These are phyloP conservation scores for Tipula vernalis DNA, from an alignment of 2,888 invertebrate genomes.

Conservation along the genomic window DNA sequence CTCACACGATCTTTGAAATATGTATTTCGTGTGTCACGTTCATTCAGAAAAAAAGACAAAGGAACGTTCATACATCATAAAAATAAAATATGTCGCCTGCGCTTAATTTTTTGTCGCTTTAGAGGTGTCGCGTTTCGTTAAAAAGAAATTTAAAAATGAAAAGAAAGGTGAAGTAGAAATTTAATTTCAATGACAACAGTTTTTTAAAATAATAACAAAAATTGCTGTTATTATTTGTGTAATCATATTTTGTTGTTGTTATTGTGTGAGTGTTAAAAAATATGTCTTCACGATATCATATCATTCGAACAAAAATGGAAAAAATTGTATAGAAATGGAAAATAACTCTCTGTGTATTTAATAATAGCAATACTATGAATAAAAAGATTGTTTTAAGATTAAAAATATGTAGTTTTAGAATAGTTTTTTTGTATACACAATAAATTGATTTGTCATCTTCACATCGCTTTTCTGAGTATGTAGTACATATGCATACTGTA, in stretches of 20 bases:
- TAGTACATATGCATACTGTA: background rate
- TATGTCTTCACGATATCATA: background rate
- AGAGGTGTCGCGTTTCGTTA: background rate
- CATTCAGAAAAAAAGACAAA: too few species aligned
- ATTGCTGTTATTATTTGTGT: background rate
- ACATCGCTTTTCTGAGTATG: background rate
- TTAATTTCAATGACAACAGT: background rate
- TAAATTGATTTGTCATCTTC: background rate
- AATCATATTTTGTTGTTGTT: background rate
- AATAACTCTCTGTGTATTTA: background rate
- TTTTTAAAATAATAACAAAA: background rate
- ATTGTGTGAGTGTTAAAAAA: background rate
- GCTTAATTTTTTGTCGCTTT: background rate
- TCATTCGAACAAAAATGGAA: background rate
- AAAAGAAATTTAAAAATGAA: background rate
- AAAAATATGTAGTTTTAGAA: background rate
- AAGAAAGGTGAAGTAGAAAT: background rate
- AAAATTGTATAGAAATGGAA: background rate
- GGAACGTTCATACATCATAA: background rate
- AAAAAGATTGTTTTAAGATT: background rate
- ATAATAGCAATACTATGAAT: background rate
- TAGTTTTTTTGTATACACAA: background rate
- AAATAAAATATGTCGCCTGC: background rate
- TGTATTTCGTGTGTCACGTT: too few species aligned
- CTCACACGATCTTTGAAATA: too few species aligned